Conservation (phyloP, 2,888 invertebrate species). For the Pristionchus maxplancki region DNA sequence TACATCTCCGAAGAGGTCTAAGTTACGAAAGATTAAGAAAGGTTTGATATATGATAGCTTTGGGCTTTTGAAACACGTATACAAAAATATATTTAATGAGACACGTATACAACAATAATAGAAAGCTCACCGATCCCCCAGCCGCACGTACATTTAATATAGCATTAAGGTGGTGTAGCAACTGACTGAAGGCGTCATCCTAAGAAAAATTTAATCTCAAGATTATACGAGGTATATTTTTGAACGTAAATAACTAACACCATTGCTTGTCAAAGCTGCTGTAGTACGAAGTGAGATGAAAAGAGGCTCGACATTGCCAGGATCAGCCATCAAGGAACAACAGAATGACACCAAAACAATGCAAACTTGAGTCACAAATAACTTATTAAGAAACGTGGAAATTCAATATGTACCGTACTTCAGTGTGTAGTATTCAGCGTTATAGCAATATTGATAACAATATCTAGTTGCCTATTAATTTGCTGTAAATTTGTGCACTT, state of each 20-base stretch:
- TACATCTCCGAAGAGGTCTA: slow-evolving; percentile 1
- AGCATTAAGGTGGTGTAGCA: not conserved
- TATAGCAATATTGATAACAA: no score
- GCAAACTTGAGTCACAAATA: no score
- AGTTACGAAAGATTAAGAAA: no score
- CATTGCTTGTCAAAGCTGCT: not conserved
- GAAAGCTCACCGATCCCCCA: slow-evolving; percentile 9
- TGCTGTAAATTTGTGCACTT: no score
- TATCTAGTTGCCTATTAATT: no score
- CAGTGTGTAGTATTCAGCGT: no score
- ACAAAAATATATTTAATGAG: no score
- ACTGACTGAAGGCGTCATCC: slow-evolving; percentile 4
- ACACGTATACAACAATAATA: not conserved
- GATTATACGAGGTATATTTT: not conserved
- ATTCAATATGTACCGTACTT: no score
- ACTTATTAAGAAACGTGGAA: no score
- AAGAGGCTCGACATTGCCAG: not conserved
- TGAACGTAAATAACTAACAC: not conserved
- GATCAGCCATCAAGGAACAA: not conserved
- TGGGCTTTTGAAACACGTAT: no score
- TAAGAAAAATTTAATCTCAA: not conserved
- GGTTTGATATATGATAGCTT: no score
- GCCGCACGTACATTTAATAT: not conserved
- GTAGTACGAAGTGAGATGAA: slow-evolving; percentile 10
- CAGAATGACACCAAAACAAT: no score